phyloP scores from a whole-genome alignment of 1,140 invertebrate genomes.

The Atta cephalotes region DNA sequence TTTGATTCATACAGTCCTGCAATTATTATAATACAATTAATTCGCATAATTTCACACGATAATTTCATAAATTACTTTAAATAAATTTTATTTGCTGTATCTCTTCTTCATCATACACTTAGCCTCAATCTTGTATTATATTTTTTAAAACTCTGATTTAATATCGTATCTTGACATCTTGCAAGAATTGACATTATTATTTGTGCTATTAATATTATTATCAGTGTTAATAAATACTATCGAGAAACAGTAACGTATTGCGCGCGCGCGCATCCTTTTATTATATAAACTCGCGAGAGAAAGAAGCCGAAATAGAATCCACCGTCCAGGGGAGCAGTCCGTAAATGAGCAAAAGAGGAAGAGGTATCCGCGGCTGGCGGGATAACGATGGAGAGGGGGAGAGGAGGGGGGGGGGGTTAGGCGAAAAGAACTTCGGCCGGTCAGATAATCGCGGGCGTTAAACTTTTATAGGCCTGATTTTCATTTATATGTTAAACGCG shows the following conservation, averaged over 20 bases:
- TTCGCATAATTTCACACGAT: neutral
- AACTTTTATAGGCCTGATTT: conserved; percentile 83
- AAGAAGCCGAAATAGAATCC: conserved; percentile 78
- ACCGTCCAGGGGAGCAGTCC: conserved; percentile 72
- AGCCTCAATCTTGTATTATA: neutral
- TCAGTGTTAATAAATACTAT: neutral
- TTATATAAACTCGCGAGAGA: conserved; percentile 48
- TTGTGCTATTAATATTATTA: neutral
- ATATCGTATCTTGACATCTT: neutral
- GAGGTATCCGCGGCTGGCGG: conserved; percentile 5
- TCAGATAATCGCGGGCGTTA: conserved; percentile 79
- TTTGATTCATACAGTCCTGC: neutral
- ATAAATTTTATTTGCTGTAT: neutral
- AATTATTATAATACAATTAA: neutral
- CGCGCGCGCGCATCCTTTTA: conserved; percentile 24
- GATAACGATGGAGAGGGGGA: neutral
- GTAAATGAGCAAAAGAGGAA: conserved; percentile 66
- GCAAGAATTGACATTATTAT: neutral
- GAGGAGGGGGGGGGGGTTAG: neutral
- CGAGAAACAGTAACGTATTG: conserved; percentile 20
- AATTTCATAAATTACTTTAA: neutral
- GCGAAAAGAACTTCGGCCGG: conserved; percentile 56
- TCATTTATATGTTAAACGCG: conserved; percentile 84
- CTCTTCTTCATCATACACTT: neutral
- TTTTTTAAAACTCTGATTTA: neutral